These are phyloP conservation scores for Ictalurus furcatus DNA, from an alignment of 2,113 vertebrate species.

Conservation along the genomic window DNA sequence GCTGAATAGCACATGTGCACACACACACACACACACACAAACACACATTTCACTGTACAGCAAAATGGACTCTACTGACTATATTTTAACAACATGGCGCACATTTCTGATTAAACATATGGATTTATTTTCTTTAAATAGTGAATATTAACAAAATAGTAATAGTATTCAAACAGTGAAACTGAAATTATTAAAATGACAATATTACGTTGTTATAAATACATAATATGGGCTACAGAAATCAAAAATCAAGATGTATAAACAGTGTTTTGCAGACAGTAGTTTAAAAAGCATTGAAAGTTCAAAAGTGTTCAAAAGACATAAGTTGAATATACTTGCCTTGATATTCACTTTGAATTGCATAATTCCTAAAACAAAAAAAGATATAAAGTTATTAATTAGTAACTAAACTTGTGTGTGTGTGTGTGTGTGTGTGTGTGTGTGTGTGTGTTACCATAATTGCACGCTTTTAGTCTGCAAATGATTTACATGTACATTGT, in stretches of 20 bases:
- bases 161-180: not conserved
- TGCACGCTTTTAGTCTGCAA: slow-evolving; percentile 60
- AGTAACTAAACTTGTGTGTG: too few relatives aligned
- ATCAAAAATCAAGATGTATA: not conserved
- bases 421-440: too few relatives aligned
- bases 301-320: not conserved
- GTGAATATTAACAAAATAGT: not conserved
- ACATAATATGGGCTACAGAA: too few relatives aligned
- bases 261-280: not conserved
- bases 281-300: not conserved
- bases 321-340: not conserved
- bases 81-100: not conserved
- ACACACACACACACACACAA: not conserved
- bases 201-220: not conserved
- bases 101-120: not conserved
- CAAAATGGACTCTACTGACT: not conserved
- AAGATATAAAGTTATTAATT: too few relatives aligned
- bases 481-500: slow-evolving; percentile 66
- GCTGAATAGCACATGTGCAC: not conserved
- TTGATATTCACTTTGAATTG: not conserved
- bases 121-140: not conserved
- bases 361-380: not conserved
- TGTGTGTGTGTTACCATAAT: not conserved
- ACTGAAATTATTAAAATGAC: not conserved
- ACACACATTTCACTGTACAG: not conserved